Conservation (phyloP, 2,797 vertebrate genomes). For the Hirundo rustica region DNA sequence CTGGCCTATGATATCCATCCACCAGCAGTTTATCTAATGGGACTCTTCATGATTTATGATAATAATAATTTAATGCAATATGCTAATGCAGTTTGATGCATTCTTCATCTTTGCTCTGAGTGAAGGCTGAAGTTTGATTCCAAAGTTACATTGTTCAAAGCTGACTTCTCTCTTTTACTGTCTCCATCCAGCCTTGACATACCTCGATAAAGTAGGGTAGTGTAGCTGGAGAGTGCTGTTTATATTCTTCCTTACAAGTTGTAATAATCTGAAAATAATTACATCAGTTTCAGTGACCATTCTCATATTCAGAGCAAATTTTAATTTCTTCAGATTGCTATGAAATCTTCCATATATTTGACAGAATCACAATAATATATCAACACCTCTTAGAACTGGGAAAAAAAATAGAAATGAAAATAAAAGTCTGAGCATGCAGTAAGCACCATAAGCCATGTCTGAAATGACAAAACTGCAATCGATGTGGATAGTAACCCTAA, state of each 20-base stretch:
- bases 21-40: neutral
- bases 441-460: neutral
- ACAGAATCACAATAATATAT: neutral
- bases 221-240: neutral
- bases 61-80: neutral
- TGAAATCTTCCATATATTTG: neutral
- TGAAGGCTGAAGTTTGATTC: neutral
- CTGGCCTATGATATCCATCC: neutral
- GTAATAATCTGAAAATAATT: neutral
- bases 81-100: neutral
- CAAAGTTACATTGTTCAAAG: neutral
- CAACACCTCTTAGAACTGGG: neutral
- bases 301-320: neutral
- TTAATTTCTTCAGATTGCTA: neutral
- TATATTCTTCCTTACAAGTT: neutral
- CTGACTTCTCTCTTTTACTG: neutral
- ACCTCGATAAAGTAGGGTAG: neutral
- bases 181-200: neutral
- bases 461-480: neutral
- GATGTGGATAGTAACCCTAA: neutral
- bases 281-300: neutral
- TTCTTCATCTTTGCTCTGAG: neutral
- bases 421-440: neutral
- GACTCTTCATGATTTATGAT: neutral
- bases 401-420: neutral